Conservation (phyloP, 2,113 vertebrate species). For the Lycocorax pyrrhopterus region DNA sequence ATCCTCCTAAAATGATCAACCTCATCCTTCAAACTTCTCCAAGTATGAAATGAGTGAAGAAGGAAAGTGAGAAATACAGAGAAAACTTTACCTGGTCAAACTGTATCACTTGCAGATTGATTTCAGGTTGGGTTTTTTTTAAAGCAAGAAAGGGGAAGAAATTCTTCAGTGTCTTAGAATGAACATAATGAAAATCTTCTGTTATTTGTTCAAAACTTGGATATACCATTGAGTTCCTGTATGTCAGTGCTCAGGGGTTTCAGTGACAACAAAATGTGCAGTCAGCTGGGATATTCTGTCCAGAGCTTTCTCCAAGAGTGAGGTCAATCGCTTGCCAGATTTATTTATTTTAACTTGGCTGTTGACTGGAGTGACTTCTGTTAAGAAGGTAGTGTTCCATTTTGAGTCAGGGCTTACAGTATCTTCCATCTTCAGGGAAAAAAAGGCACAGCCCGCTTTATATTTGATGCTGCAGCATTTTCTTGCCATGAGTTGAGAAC, state of each 20-base stretch:
- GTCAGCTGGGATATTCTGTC: background rate
- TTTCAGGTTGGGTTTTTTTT: background rate
- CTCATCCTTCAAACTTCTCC: background rate
- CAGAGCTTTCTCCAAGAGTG: background rate
- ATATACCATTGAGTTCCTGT: rapidly evolving
- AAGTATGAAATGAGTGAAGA: background rate
- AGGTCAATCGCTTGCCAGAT: background rate
- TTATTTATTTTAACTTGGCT: background rate
- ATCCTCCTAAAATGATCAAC: background rate
- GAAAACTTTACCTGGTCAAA: background rate
- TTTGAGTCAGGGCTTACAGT: background rate
- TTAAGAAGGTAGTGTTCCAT: background rate
- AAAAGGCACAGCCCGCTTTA: background rate
- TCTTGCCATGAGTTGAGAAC: background rate
- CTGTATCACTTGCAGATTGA: background rate
- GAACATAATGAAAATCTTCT: background rate
- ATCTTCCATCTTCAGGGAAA: background rate
- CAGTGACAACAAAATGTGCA: background rate
- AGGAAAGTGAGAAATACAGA: background rate
- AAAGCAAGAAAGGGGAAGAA: background rate
- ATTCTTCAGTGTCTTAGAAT: background rate
- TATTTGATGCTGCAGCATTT: background rate
- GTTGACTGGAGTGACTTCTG: background rate
- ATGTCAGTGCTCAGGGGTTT: background rate
- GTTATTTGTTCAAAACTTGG: background rate